These are phyloP conservation scores for Anseranas semipalmata DNA, from an alignment of 2,113 vertebrate species.

Conservation along the genomic window DNA sequence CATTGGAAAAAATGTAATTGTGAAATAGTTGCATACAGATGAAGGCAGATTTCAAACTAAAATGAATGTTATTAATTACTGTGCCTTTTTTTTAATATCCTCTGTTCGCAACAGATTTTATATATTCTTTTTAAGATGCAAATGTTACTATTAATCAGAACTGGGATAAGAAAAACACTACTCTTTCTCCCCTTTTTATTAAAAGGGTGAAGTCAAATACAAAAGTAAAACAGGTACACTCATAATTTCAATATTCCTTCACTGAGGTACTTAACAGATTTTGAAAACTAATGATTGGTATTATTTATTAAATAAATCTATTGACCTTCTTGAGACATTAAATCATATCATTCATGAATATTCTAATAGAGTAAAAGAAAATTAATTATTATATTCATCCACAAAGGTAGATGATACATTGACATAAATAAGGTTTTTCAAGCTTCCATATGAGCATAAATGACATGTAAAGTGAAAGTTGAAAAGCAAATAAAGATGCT, in stretches of 20 bases:
- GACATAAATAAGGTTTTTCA: not conserved
- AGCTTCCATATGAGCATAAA: not conserved
- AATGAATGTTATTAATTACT: not conserved
- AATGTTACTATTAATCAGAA: not conserved
- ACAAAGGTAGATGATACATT: not conserved
- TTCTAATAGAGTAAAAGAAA: not conserved
- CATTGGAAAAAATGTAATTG: not conserved
- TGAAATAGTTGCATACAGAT: not conserved
- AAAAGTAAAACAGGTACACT: not conserved
- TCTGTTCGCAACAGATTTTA: not conserved
- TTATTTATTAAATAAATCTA: not conserved
- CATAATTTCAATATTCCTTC: not conserved
- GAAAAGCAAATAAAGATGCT: not conserved
- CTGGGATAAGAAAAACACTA: not conserved
- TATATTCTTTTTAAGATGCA: not conserved
- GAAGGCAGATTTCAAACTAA: not conserved
- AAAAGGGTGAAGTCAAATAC: not conserved
- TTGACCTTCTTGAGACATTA: not conserved
- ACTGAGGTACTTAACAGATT: not conserved
- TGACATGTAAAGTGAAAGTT: not conserved
- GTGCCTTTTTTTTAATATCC: not conserved
- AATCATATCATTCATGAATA: not conserved
- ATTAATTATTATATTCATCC: not conserved
- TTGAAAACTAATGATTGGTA: not conserved
- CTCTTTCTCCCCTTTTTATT: not conserved